Evolutionary conservation across 2,113 vertebrate genomes (phyloP).

Genomic region (Eurystomus gularis): DNA sequence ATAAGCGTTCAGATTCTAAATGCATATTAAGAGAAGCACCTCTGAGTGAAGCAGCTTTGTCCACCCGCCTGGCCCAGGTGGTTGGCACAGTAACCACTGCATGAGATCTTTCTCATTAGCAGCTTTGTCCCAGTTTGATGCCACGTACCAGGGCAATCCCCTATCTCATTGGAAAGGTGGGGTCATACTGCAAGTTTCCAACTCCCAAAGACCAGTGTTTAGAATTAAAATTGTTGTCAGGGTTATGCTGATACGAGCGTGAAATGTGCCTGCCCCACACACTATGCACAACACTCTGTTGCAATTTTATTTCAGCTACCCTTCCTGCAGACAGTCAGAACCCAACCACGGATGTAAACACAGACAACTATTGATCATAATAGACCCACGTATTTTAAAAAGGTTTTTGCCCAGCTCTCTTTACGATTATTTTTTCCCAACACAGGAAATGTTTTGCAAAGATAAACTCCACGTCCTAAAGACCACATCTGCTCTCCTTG

Average conservation of each 20-base stretch:
- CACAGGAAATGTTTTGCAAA: neutral
- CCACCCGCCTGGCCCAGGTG: neutral
- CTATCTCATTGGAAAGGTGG: neutral
- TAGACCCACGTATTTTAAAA: neutral
- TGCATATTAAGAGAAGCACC: neutral
- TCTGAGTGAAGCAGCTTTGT: neutral
- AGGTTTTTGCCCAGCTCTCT: neutral
- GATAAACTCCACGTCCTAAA: neutral
- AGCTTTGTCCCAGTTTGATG: neutral
- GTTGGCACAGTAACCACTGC: neutral
- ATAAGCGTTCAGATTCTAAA: neutral
- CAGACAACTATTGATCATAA: neutral
- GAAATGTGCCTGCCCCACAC: neutral
- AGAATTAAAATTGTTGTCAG: neutral
- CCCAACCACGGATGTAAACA: rapidly evolving
- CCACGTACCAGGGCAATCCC: neutral
- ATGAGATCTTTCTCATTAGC: neutral
- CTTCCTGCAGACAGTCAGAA: neutral
- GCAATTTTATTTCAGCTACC: neutral
- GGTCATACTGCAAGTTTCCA: neutral
- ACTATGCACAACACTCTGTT: neutral
- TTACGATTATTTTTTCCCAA: neutral
- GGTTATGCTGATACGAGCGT: neutral
- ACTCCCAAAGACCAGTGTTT: neutral
- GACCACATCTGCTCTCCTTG: neutral